phyloP scores from a whole-genome alignment of 1,140 invertebrate species.

The Ladona fulva region DNA sequence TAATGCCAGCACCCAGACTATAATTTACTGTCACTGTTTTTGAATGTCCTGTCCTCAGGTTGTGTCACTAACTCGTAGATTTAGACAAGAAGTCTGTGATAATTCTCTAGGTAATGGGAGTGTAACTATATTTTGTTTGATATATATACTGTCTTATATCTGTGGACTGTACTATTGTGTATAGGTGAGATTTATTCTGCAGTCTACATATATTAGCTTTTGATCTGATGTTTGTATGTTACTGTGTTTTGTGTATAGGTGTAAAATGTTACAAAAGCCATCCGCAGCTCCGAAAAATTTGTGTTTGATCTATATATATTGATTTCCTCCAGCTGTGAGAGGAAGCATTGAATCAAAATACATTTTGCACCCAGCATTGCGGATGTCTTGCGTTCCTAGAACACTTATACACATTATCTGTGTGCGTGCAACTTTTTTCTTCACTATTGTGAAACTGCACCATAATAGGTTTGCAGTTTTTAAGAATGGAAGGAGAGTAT shows the following conservation, averaged over 20 bases:
- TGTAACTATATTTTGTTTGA: conserved; percentile 10
- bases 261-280: no score
- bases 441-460: neutral
- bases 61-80: neutral
- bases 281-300: no score
- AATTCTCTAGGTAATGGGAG: conserved; percentile 9
- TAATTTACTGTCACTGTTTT: neutral
- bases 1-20: neutral
- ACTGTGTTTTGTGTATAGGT: neutral
- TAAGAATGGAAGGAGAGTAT: neutral
- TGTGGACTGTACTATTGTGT: neutral
- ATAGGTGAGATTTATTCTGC: conserved; percentile 1
- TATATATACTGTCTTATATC: neutral
- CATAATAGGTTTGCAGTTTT: neutral
- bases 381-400: neutral
- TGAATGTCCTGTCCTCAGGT: conserved; percentile 3
- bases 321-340: no score
- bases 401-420: neutral
- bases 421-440: conserved; percentile 1
- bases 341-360: no score
- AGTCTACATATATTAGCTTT: conserved; percentile 10
- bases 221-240: conserved; percentile 10
- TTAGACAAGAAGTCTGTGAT: conserved; percentile 5
- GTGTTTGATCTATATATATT: no score
- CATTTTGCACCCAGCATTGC: no score